A percentile compares a stretch with the other conserved stretches of the same genome.
phyloP scores from a whole-genome alignment of 2,797 vertebrate genomes.

The Pampus argenteus region DNA sequence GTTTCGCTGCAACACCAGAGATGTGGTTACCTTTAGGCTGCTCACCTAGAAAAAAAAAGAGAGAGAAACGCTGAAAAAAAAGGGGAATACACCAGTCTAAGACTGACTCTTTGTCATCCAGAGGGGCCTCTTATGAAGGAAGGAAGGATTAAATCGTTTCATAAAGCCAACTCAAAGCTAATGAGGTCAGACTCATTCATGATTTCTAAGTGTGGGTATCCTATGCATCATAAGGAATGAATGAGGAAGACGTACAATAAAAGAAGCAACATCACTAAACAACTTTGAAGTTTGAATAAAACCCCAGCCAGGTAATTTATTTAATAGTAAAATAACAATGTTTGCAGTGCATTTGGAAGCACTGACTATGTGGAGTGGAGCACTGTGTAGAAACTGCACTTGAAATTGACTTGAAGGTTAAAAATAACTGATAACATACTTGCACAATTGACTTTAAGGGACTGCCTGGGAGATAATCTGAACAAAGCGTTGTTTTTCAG shows the following conservation, averaged over 20 bases:
- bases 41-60: slow-evolving; percentile 64
- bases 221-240: not conserved
- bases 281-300: not conserved
- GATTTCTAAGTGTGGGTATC: no score
- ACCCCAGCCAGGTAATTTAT: not conserved
- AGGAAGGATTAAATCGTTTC: no score
- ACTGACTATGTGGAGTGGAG: not conserved
- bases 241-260: not conserved
- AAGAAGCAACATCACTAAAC: not conserved
- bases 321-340: not conserved
- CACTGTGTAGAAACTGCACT: not conserved
- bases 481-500: not conserved
- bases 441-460: not conserved
- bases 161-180: no score
- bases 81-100: not conserved
- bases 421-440: not conserved
- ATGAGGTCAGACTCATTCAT: no score
- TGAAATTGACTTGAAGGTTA: not conserved
- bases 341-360: not conserved
- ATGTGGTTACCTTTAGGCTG: slow-evolving; percentile 57
- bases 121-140: no score
- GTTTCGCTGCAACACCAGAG: slow-evolving; percentile 50
- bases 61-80: slow-evolving; percentile 14
- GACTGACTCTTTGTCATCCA: not conserved
- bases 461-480: not conserved